Evolutionary conservation across 30 jellyfish, hydroid and myxozoan species (phyloP), one percentile per base, ranked within the genome.

Genomic region (Cassiopea xamachana): DNA sequence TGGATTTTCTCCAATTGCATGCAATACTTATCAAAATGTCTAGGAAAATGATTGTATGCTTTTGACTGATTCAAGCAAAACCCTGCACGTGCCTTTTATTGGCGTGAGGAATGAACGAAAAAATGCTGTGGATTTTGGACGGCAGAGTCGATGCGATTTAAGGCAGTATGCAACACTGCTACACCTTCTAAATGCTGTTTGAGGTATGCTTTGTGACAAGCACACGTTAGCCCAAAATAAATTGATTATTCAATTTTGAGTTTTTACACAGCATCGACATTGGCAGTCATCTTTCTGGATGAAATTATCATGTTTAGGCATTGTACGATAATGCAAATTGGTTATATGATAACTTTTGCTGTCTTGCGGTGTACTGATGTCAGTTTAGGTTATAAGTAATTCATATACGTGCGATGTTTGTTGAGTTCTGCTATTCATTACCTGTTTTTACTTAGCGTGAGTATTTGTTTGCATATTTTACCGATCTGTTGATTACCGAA

Each of bases 391-490:
- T 14, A 7, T 64, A 2, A 2, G 74, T 5, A 5, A 64, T 64
- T 64, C 74, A 64, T 27, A 9, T 64, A 17, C 27, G 8, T 64
- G 2, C 74, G 19, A 64, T 64, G 74, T 64, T 13, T 64, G 15
- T 64, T 64, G 39, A 64, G 74, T 64, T 64, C 43, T 64, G 5
- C 15, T 5, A 64, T 64, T 64, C 43, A 64, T 64, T 13, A 64
- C 74, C 74, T 64, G 74, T 64, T 64, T 16, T 17, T 64, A 9
- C 43, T 27, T 64, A 64, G 74, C 74, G 74, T 64, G 74, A 64
- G 43, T 64, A 64, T 64, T 27, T 64, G 43, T 9, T 64, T 64
- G 74, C 15, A 64, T 64, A 27, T 27, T 2, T 17, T 64, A 10
- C 64, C 64, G 64, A 55, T 55, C 64, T 55, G 64, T 55, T 55